Conservation (phyloP, 2,797 vertebrate genomes). For the Protosalanx chinensis region DNA sequence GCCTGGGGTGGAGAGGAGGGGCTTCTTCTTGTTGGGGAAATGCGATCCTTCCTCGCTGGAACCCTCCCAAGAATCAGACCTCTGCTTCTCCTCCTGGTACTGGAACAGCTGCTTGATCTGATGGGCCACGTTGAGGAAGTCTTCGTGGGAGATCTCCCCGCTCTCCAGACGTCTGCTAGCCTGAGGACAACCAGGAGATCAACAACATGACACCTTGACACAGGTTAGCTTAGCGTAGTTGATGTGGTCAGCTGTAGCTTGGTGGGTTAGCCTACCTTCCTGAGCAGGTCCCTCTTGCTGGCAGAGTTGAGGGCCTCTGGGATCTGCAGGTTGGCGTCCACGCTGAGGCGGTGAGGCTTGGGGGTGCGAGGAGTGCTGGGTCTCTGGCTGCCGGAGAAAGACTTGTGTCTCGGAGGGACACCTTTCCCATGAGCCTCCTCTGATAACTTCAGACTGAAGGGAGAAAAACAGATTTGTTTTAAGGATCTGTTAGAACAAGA, state of each 20-base stretch:
- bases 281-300: slow-evolving; percentile 91
- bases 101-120: slow-evolving; percentile 94
- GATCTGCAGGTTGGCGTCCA: slow-evolving; percentile 95
- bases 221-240: not conserved
- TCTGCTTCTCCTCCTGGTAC: slow-evolving; percentile 94
- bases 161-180: slow-evolving; percentile 85
- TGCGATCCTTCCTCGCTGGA: slow-evolving; percentile 68
- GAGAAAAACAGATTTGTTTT: not conserved
- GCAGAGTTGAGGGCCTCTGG: slow-evolving; percentile 89
- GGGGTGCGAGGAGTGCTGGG: slow-evolving; percentile 78
- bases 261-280: slow-evolving; percentile 74
- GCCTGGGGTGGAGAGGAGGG: slow-evolving; percentile 58
- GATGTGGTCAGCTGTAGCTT: not conserved
- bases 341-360: slow-evolving; percentile 90
- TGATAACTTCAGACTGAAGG: slow-evolving; percentile 75
- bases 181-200: slow-evolving; percentile 56
- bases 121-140: slow-evolving; percentile 92
- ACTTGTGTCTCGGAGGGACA: slow-evolving; percentile 80
- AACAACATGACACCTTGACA: not conserved
- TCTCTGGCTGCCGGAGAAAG: slow-evolving; percentile 77
- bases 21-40: slow-evolving; percentile 78
- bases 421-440: slow-evolving; percentile 78
- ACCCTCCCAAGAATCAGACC: slow-evolving; percentile 82
- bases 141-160: slow-evolving; percentile 91
- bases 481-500: not conserved